Evolutionary conservation across 2,113 vertebrate species (phyloP).

Genomic region (Holacanthus passer): DNA sequence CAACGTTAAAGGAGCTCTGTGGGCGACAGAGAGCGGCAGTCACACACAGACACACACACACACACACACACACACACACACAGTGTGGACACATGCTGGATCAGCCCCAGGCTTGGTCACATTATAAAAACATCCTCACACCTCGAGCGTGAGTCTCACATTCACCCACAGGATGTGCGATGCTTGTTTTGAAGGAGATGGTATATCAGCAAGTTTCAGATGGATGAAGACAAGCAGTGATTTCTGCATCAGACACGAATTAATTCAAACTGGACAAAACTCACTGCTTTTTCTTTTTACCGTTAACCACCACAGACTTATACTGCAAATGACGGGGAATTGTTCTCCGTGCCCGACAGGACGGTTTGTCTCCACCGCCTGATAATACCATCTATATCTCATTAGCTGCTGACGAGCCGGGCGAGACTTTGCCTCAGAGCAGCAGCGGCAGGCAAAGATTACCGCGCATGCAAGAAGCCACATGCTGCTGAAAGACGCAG

Average conservation of each 20-base stretch:
- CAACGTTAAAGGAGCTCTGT: conserved; percentile 91
- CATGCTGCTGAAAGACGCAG: conserved; percentile 61
- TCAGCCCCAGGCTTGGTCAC: not conserved
- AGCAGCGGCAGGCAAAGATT: conserved; percentile 37
- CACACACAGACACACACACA: conserved; percentile 19
- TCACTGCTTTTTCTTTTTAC: not conserved
- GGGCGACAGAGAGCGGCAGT: not conserved
- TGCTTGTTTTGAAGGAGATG: not conserved
- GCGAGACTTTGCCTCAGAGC: conserved; percentile 20
- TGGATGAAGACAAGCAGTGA: not conserved
- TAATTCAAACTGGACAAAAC: not conserved
- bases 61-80: no score
- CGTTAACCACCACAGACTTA: not conserved
- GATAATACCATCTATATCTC: conserved; percentile 11
- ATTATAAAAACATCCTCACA: not conserved
- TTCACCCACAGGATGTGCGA: not conserved
- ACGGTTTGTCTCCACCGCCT: not conserved
- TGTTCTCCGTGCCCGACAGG: not conserved
- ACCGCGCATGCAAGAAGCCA: conserved; percentile 60
- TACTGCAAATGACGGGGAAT: not conserved
- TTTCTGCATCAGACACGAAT: not conserved
- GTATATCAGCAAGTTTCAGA: not conserved
- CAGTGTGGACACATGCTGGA: not conserved
- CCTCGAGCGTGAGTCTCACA: not conserved
- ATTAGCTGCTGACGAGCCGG: not conserved